Evolutionary conservation across 1,140 invertebrate species (phyloP), one percentile per base, ranked within the genome.

Genomic region (Drosophila pseudoananassae): DNA sequence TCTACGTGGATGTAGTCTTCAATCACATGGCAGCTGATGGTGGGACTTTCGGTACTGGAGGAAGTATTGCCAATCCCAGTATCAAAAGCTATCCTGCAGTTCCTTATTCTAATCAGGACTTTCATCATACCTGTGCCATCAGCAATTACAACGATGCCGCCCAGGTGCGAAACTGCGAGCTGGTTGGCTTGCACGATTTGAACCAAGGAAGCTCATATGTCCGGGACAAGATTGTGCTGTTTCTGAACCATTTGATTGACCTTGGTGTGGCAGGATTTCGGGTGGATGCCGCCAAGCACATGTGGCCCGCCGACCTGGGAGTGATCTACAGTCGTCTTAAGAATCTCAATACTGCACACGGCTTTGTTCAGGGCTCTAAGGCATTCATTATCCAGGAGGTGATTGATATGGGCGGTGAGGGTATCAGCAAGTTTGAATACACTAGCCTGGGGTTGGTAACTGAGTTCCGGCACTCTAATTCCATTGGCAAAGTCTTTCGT

Each of bases 211-310:
- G 7, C 40, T 14, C 40, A 2, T 43, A 43, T 43, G 40, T 43
- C n/a, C 14, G 40, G 4, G 40, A 43, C 14, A 43, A 14, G 14
- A 8, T 43, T 43, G 40, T 43, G 5, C 40, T 8, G 4, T 43
- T 43, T 17, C 14, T 43, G 5, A 43, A 43, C 8, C n/a, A 43
- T 12, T 17, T 43, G 40, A 43, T 43, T 17, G 40, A 43, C 14
- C 40, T 43, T 15, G 40, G 40, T 43, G 40, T 43, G 15, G 40
- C 40, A 6, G 40, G 40, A 43, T 43, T 43, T 6, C 40, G 40
- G 6, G 15, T 43, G 4, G 40, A 43, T 17, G 40, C 40, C 14
- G 40, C 40, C 14, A 43, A 43, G 14, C 40, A 43, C 3, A 43
- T 43, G 40, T 43, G 40, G 40, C 40, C 40, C 5, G 14, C 14